A percentile compares a stretch with the other conserved stretches of the same genome.
Evolutionary conservation across 2,888 invertebrate species (phyloP).

Genomic region (Pantelozetes paolii): DNA sequence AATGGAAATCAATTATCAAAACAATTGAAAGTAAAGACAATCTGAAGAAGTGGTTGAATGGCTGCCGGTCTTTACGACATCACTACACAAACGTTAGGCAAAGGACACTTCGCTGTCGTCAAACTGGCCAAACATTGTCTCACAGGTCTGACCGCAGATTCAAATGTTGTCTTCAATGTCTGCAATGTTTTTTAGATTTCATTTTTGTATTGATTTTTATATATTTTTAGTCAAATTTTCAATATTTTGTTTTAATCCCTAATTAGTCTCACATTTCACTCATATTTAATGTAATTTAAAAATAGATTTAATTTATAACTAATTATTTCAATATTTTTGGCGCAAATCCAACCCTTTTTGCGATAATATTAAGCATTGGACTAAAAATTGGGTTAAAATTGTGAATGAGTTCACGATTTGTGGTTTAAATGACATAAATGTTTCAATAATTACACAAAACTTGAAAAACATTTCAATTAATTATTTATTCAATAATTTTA

Average conservation of each 20-base stretch:
- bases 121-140: slow-evolving; percentile 97
- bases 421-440: background rate
- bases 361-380: no score
- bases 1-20: no score
- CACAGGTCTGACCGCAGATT: slow-evolving; percentile 85
- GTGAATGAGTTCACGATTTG: background rate
- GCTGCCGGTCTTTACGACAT: slow-evolving; percentile 90
- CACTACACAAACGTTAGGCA: slow-evolving; percentile 87
- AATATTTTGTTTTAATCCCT: no score
- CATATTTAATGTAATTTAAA: no score
- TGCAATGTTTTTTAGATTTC: slow-evolving; percentile 46
- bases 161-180: background rate
- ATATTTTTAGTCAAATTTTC: no score
- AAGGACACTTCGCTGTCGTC: slow-evolving; percentile 97
- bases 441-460: background rate
- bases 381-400: no score
- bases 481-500: slow-evolving; percentile 52
- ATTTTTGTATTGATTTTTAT: background rate
- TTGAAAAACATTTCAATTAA: slow-evolving; percentile 70
- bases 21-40: no score
- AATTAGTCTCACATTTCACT: no score
- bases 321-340: no score
- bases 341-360: no score
- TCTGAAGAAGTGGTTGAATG: slow-evolving; percentile 13
- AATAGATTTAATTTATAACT: no score